These are phyloP conservation scores for Drosophila miranda DNA, from an alignment of 1,140 invertebrate species.

Conservation along the genomic window DNA sequence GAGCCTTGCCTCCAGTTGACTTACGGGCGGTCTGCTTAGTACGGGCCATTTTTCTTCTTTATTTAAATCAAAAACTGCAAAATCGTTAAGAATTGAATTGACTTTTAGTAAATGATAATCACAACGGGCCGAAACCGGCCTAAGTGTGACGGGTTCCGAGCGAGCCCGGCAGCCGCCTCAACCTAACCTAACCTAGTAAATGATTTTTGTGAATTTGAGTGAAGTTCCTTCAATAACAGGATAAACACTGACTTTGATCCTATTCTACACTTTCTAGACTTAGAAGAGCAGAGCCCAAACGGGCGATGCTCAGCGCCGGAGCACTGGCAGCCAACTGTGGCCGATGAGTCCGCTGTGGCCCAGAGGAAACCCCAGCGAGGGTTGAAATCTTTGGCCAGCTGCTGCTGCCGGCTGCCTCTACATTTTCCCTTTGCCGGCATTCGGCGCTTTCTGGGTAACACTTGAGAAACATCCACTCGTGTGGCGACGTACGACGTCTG, in stretches of 20 bases:
- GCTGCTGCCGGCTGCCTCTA: conserved; percentile 30
- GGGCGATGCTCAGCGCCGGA: conserved; percentile 54
- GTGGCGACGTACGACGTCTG: conserved; percentile 25
- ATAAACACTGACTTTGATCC: too few species aligned
- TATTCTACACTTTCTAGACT: neutral
- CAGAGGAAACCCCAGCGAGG: conserved; percentile 43
- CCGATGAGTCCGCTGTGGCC: neutral
- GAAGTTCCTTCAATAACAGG: too few species aligned
- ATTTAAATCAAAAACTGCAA: conserved; percentile 2
- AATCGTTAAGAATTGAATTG: neutral
- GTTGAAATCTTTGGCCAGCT: conserved; percentile 55
- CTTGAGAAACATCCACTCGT: conserved; percentile 67
- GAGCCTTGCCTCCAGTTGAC: conserved; percentile 93
- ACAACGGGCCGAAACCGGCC: too few species aligned
- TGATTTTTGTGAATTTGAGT: too few species aligned
- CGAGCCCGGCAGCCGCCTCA: too few species aligned
- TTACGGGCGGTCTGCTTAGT: conserved; percentile 95
- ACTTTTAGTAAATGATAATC: too few species aligned
- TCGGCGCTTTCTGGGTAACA: conserved; percentile 48
- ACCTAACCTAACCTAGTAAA: too few species aligned
- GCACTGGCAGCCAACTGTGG: conserved; percentile 60
- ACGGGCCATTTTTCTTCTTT: conserved; percentile 85
- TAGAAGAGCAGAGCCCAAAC: conserved; percentile 14
- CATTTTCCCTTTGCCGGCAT: conserved; percentile 35
- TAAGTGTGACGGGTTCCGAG: too few species aligned